These are phyloP conservation scores for Atrichornis clamosus DNA, from an alignment of 2,113 vertebrate species.

Conservation along the genomic window DNA sequence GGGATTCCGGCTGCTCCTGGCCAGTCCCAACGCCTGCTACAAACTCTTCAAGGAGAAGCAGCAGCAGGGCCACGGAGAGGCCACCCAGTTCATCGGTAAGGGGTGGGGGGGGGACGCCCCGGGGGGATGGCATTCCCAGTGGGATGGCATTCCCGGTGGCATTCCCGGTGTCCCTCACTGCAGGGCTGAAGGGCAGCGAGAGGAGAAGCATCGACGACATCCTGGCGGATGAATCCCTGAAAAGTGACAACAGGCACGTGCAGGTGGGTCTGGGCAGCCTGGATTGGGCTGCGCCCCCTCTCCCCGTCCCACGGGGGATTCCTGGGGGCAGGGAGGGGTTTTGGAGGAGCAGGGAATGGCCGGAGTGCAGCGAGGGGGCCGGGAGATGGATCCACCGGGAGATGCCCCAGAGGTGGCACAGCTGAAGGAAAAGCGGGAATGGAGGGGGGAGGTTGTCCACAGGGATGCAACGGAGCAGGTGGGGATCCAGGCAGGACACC, in stretches of 20 bases:
- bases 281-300: background rate
- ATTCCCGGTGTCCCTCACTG: background rate
- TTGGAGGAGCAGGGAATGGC: background rate
- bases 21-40: constrained; percentile 83
- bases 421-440: background rate
- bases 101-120: fast-evolving
- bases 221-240: constrained; percentile 33
- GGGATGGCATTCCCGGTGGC: too few relatives aligned
- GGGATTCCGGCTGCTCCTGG: constrained; percentile 90
- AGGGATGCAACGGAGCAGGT: fast-evolving
- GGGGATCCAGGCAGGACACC: fast-evolving
- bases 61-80: constrained; percentile 76
- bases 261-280: constrained; percentile 43
- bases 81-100: constrained; percentile 79
- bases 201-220: constrained; percentile 58
- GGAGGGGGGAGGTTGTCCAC: background rate
- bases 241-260: constrained; percentile 62
- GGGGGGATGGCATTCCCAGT: fast-evolving
- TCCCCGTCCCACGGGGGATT: fast-evolving
- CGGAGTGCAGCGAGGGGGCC: fast-evolving
- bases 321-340: fast-evolving
- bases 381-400: background rate
- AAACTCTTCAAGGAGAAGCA: constrained; percentile 82
- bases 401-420: background rate
- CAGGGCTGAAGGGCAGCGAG: constrained; percentile 18